Percentiles rank a stretch among this genome's conserved stretches.
phyloP scores from a whole-genome alignment of 2,888 invertebrate genomes.

The Archaeoteleia sp. region DNA sequence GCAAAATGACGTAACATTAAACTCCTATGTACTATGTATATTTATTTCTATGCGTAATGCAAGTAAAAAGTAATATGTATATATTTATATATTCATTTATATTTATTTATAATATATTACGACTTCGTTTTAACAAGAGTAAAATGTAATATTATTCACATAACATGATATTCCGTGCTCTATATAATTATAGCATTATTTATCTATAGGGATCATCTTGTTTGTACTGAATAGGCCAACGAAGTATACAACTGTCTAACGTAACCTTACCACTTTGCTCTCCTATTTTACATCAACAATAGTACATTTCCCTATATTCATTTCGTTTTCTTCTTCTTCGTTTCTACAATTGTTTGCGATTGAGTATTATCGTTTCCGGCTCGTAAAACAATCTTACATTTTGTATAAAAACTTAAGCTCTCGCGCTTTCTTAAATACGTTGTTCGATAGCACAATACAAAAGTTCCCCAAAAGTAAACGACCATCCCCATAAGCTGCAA shows the following conservation, averaged over 20 bases:
- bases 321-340: not conserved
- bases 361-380: no score
- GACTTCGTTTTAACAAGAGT: constrained; percentile 67
- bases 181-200: constrained; percentile 59
- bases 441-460: not conserved
- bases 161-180: constrained; percentile 67
- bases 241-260: constrained; percentile 57
- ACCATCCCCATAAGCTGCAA: not conserved
- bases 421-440: no score
- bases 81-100: constrained; percentile 41
- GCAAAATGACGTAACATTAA: constrained; percentile 35
- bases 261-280: constrained; percentile 37
- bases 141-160: constrained; percentile 72
- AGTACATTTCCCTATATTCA: constrained; percentile 48
- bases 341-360: constrained; percentile 5
- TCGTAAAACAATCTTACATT: no score
- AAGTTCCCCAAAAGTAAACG: constrained; percentile 20
- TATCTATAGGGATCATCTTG: constrained; percentile 63
- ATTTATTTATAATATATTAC: constrained; percentile 64
- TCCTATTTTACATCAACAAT: constrained; percentile 50
- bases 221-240: constrained; percentile 73
- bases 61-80: constrained; percentile 38
- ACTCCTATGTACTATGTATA: constrained; percentile 43
- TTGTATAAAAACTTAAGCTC: no score
- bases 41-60: constrained; percentile 50